Conservation (phyloP, 2,888 invertebrate genomes). For the Microplitis manilae region DNA sequence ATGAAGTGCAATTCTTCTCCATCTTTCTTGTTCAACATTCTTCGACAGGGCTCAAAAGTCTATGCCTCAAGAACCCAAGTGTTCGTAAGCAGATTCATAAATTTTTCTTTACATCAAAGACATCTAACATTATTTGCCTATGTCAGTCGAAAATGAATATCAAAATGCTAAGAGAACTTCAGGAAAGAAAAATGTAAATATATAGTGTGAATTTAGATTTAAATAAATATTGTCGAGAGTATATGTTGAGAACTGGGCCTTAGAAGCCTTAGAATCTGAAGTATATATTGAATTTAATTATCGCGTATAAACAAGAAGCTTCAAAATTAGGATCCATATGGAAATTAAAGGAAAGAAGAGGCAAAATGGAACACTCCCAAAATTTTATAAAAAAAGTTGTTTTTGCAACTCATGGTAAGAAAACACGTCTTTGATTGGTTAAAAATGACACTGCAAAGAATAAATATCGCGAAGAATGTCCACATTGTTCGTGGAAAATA, state of each 20-base stretch:
- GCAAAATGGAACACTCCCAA: too few species aligned
- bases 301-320: too few species aligned
- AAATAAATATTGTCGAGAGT: constrained; percentile 1
- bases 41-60: constrained; percentile 25
- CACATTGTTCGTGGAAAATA: too few species aligned
- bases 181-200: neutral
- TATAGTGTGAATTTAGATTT: constrained; percentile 1
- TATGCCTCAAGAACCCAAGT: constrained; percentile 9
- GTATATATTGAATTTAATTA: too few species aligned
- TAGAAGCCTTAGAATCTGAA: too few species aligned
- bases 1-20: constrained; percentile 19
- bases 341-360: too few species aligned
- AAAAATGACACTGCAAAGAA: too few species aligned
- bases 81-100: constrained; percentile 26
- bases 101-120: constrained; percentile 22
- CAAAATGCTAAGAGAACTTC: neutral
- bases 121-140: constrained; percentile 17
- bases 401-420: too few species aligned
- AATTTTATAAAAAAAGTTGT: too few species aligned
- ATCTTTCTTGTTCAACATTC: constrained; percentile 12
- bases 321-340: too few species aligned
- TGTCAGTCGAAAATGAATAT: constrained; percentile 10
- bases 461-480: too few species aligned
- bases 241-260: neutral
- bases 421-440: too few species aligned